These are phyloP conservation scores for Drosophila mayri DNA, from an alignment of 1,140 invertebrate genomes.

Conservation along the genomic window DNA sequence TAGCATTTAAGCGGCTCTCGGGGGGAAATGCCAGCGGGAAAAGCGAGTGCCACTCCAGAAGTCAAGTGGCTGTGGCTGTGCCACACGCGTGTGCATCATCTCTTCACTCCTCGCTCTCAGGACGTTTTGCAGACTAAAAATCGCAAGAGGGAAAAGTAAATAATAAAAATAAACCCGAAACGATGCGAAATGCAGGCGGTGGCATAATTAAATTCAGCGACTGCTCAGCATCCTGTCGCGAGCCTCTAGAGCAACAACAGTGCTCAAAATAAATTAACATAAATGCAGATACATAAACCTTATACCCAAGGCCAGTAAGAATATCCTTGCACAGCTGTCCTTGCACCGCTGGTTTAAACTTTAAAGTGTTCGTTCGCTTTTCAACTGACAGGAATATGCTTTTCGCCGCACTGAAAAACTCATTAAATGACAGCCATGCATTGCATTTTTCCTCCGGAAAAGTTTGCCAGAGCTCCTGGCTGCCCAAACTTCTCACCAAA, in stretches of 20 bases:
- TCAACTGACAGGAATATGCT: constrained; percentile 45
- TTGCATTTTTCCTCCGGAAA: constrained; percentile 13
- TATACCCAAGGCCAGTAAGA: not conserved
- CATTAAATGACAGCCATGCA: constrained; percentile 51
- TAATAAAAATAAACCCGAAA: constrained; percentile 28
- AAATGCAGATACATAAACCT: not conserved
- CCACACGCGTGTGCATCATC: constrained; percentile 23
- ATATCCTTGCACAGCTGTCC: not conserved
- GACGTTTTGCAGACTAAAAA: constrained; percentile 20
- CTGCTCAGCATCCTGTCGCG: constrained; percentile 36
- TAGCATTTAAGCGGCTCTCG: constrained; percentile 34
- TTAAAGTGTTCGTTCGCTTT: constrained; percentile 19
- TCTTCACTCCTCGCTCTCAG: constrained; percentile 4
- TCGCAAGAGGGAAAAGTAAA: constrained; percentile 3
- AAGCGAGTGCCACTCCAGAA: constrained; percentile 63
- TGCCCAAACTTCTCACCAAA: constrained; percentile 45
- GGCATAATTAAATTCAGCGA: constrained; percentile 43
- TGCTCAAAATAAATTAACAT: constrained; percentile 28
- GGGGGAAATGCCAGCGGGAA: constrained; percentile 8
- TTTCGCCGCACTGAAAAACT: constrained; percentile 39
- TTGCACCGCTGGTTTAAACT: too few species aligned
- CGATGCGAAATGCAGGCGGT: constrained; percentile 3
- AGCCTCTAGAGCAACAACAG: constrained; percentile 18
- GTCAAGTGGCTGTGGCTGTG: constrained; percentile 72
- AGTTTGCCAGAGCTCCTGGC: constrained; percentile 16